phyloP scores from a whole-genome alignment of 1,140 invertebrate genomes.

The Saccostrea glomerata region DNA sequence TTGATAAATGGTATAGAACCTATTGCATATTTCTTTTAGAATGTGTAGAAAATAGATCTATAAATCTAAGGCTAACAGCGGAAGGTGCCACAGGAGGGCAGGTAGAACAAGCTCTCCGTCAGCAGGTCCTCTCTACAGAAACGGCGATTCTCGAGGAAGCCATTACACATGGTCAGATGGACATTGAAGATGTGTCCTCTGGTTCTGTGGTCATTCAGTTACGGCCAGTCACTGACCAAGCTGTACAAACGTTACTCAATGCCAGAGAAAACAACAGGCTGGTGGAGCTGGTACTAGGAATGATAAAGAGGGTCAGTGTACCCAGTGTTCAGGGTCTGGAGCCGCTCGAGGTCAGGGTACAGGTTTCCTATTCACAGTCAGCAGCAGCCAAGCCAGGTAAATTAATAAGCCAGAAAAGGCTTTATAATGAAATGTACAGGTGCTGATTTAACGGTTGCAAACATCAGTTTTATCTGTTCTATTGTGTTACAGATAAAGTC shows the following conservation, averaged over 20 bases:
- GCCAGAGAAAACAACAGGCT: conserved; percentile 5
- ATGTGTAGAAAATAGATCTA: background rate
- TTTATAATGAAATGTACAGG: background rate
- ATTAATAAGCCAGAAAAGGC: background rate
- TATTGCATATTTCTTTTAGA: background rate
- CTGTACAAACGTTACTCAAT: conserved; percentile 1
- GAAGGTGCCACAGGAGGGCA: background rate
- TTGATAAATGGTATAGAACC: no score
- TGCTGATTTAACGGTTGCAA: background rate
- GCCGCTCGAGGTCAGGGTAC: background rate
- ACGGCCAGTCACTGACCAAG: background rate
- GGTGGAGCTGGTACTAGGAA: background rate
- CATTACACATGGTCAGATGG: background rate
- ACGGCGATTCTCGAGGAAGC: background rate
- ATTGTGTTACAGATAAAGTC: background rate
- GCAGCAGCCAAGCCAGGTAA: background rate
- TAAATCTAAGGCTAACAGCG: background rate
- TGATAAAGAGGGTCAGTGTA: background rate
- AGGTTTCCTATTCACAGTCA: background rate
- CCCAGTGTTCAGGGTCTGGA: background rate
- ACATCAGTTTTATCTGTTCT: background rate
- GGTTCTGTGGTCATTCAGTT: background rate
- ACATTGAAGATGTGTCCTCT: background rate
- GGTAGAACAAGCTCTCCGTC: background rate
- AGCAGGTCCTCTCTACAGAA: background rate